A percentile compares a stretch with the other conserved stretches of the same genome.
Conservation (phyloP, 2,113 vertebrate genomes). For the Ondatra zibethicus region DNA sequence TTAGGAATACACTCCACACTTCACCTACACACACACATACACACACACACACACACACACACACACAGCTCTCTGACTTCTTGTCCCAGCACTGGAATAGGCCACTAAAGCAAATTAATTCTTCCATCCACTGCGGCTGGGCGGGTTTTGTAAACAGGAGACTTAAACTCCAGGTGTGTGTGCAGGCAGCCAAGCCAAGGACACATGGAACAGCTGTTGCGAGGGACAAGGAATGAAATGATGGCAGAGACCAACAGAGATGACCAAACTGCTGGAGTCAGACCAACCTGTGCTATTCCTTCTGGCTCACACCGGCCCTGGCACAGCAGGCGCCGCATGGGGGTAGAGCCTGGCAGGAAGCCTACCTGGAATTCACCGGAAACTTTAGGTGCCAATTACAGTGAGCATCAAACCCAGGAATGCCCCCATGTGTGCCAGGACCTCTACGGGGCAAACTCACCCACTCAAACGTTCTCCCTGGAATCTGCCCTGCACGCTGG, state of each 20-base stretch:
- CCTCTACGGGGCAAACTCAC: fast-evolving
- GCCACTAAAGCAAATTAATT: not conserved
- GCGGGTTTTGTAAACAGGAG: not conserved
- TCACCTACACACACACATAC: not conserved
- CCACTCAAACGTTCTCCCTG: not conserved
- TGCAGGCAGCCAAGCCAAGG: not conserved
- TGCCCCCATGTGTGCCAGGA: not conserved
- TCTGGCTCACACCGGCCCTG: not conserved
- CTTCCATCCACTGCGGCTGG: not conserved
- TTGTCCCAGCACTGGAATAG: fast-evolving
- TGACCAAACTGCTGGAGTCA: not conserved
- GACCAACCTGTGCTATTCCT: not conserved
- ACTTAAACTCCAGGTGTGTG: not conserved
- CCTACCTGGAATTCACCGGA: not conserved
- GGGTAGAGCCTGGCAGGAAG: not conserved
- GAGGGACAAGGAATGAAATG: not conserved
- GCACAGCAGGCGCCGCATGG: not conserved
- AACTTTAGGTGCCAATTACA: not conserved
- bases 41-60: not conserved
- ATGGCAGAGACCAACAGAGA: not conserved
- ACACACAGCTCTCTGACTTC: no score
- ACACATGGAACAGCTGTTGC: not conserved
- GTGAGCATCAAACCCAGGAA: not conserved
- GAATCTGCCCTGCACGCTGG: fast-evolving
- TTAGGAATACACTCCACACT: not conserved